Conservation (phyloP, 2,113 vertebrate genomes). For the Hoplias malabaricus region DNA sequence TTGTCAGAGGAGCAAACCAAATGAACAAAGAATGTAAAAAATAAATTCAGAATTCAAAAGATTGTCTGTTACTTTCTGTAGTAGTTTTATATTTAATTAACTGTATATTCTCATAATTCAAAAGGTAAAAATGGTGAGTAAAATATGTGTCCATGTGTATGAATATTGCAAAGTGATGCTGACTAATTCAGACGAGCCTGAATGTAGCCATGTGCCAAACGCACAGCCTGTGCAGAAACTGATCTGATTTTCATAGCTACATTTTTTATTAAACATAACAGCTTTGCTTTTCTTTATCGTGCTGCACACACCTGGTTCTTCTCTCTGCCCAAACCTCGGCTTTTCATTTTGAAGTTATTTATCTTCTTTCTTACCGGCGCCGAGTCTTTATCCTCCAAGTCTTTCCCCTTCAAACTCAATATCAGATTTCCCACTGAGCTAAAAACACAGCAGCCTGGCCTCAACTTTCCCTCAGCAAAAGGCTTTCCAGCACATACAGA, state of each 20-base stretch:
- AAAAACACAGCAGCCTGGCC: neutral
- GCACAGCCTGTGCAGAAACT: neutral
- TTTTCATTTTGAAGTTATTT: constrained; percentile 17
- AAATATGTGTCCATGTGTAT: neutral
- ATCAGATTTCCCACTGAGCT: constrained; percentile 14
- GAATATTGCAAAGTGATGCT: neutral
- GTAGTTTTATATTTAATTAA: neutral
- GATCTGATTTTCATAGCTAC: neutral
- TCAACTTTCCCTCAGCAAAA: constrained; percentile 1
- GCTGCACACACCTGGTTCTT: neutral
- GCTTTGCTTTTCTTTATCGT: neutral
- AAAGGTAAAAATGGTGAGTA: too few species aligned
- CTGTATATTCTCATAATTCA: neutral
- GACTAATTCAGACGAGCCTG: neutral
- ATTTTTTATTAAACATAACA: neutral
- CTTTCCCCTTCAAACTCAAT: constrained; percentile 17
- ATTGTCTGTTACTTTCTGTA: neutral
- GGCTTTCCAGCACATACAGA: neutral
- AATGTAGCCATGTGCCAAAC: neutral
- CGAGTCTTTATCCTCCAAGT: constrained; percentile 26
- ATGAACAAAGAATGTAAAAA: too few species aligned
- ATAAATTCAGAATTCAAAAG: too few species aligned
- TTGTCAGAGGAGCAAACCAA: too few species aligned
- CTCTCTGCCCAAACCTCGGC: neutral
- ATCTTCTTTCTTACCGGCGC: neutral